Conservation (phyloP, 30 jellyfish, hydroid and myxozoan species). For the Aurelia coerulea region DNA sequence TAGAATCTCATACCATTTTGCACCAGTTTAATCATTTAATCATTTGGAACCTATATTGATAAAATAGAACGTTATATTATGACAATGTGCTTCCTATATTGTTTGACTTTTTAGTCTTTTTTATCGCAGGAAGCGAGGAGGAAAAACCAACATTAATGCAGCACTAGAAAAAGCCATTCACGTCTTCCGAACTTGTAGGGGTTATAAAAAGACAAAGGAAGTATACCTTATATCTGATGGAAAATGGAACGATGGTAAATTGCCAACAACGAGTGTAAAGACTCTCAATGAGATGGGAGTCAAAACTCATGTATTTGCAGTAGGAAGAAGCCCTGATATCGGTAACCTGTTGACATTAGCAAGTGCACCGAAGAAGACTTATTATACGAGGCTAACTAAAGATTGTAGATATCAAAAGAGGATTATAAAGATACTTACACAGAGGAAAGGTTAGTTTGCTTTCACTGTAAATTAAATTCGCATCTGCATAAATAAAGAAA, state of each 20-base stretch:
- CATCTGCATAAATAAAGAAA: neutral
- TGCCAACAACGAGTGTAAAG: neutral
- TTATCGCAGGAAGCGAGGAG: constrained; percentile 6
- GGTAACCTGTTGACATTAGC: neutral
- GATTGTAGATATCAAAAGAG: neutral
- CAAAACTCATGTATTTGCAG: constrained; percentile 18
- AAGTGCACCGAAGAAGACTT: neutral
- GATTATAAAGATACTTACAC: neutral
- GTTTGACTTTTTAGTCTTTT: no score
- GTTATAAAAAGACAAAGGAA: constrained; percentile 44
- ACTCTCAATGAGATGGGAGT: constrained; percentile 9
- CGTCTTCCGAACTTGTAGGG: constrained; percentile 26
- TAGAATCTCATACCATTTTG: no score
- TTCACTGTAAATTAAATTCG: neutral
- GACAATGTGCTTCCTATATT: no score
- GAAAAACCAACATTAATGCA: constrained; percentile 44
- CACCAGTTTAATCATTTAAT: no score
- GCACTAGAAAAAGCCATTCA: constrained; percentile 33
- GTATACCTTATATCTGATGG: constrained; percentile 57
- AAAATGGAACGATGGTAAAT: constrained; percentile 42
- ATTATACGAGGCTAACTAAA: neutral
- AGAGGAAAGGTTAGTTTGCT: neutral
- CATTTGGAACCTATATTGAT: no score
- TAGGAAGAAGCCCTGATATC: constrained; percentile 29
- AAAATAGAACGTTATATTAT: no score